Percentiles rank a stretch among this genome's conserved stretches.
Conservation (phyloP, 2,888 invertebrate genomes). For the Troglohyphantes excavatus region DNA sequence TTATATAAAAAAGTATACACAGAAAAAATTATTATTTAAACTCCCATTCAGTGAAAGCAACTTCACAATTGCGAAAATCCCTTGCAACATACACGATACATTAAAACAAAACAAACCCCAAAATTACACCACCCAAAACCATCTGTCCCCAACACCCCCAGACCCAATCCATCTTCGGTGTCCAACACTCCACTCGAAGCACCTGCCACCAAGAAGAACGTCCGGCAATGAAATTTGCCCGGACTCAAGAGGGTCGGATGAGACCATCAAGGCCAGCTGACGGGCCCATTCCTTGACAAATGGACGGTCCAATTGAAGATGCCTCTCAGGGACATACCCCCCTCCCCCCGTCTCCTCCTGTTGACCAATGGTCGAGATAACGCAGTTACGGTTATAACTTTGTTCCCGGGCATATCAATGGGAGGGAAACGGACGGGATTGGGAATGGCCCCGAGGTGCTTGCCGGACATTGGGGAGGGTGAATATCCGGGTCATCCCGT, state of each 20-base stretch:
- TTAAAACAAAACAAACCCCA: too few relatives aligned
- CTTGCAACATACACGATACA: too few relatives aligned
- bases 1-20: too few relatives aligned
- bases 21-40: too few relatives aligned
- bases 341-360: constrained; percentile 50
- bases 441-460: background rate
- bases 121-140: background rate
- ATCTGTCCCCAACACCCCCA: background rate
- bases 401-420: constrained; percentile 35
- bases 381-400: constrained; percentile 25
- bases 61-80: too few relatives aligned
- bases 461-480: background rate
- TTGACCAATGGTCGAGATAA: constrained; percentile 71
- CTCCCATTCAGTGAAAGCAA: too few relatives aligned
- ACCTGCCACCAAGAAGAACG: background rate
- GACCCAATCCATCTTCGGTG: background rate
- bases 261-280: constrained; percentile 31
- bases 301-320: constrained; percentile 58
- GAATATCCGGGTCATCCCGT: background rate
- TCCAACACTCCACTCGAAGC: background rate
- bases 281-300: constrained; percentile 45
- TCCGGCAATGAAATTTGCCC: background rate
- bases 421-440: background rate
- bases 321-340: constrained; percentile 61
- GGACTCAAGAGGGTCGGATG: background rate